A percentile compares a stretch with the other conserved stretches of the same genome.
phyloP scores from a whole-genome alignment of 2,888 invertebrate species.

The Corythucha ciliata region DNA sequence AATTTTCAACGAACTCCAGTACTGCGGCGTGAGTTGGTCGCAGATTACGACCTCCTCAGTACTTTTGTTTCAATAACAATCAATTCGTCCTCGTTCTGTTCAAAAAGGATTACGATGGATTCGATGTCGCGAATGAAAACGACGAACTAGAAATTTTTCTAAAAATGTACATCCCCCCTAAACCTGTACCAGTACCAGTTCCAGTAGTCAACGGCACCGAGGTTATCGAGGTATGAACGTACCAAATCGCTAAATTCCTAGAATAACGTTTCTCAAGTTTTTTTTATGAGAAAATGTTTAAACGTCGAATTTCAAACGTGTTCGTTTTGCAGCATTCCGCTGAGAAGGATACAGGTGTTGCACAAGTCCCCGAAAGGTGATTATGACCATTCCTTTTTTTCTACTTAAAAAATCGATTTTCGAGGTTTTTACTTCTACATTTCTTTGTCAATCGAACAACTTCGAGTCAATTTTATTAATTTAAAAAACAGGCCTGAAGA shows the following conservation, averaged over 20 bases:
- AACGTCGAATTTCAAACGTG: neutral
- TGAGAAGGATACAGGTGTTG: constrained; percentile 29
- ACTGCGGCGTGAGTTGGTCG: constrained; percentile 85
- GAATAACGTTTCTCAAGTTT: no score
- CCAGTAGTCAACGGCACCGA: constrained; percentile 22
- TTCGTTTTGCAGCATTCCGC: constrained; percentile 28
- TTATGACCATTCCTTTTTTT: constrained; percentile 22
- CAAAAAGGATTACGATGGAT: constrained; percentile 90
- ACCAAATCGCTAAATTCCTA: no score
- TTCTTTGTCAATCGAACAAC: no score
- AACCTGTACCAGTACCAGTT: constrained; percentile 13
- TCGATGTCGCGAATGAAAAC: constrained; percentile 83
- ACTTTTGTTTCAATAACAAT: neutral
- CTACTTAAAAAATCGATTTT: no score
- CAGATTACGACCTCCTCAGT: neutral
- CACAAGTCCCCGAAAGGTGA: constrained; percentile 32
- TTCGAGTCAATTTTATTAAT: neutral
- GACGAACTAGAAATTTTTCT: constrained; percentile 82
- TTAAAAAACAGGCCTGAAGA: neutral
- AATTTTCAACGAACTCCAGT: constrained; percentile 83
- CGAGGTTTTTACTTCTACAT: no score
- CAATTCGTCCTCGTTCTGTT: no score
- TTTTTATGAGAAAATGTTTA: neutral
- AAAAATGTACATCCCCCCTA: constrained; percentile 47
- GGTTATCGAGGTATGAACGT: neutral